Conservation (phyloP, 1,140 invertebrate species). For the Aphidius gifuensis region DNA sequence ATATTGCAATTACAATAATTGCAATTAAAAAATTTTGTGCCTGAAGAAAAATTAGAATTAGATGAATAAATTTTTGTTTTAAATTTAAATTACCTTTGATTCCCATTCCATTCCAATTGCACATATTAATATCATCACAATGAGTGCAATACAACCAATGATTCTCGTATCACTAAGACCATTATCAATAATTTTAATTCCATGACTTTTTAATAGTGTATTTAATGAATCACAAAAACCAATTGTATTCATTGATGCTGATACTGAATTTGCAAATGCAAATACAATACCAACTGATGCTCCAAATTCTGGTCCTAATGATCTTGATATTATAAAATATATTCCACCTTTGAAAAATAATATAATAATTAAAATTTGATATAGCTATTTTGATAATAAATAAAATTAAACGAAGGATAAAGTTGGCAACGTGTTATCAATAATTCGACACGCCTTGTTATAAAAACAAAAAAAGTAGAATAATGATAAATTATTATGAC, state of each 20-base stretch:
- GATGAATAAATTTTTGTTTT: conserved; percentile 13
- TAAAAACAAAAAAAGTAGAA: background rate
- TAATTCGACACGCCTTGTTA: conserved; percentile 20
- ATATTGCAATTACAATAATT: conserved; percentile 84
- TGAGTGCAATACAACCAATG: conserved; percentile 69
- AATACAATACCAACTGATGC: conserved; percentile 97
- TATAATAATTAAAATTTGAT: background rate
- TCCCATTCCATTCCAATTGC: conserved; percentile 91
- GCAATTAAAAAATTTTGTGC: conserved; percentile 83
- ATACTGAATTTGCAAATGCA: conserved; percentile 93
- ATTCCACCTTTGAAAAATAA: conserved; percentile 71
- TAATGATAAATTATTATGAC: conserved; percentile 32
- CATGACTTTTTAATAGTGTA: conserved; percentile 63
- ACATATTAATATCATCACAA: conserved; percentile 79
- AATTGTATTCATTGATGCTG: conserved; percentile 96
- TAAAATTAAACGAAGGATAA: background rate
- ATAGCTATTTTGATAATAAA: background rate
- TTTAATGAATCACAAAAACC: conserved; percentile 95
- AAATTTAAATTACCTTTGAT: conserved; percentile 62
- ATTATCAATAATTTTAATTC: conserved; percentile 70
- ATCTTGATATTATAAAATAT: conserved; percentile 95
- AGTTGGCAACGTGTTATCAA: background rate
- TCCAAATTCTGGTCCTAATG: conserved; percentile 95
- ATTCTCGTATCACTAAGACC: conserved; percentile 75
- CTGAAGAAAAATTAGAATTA: conserved; percentile 49